Conservation (phyloP, 1,140 invertebrate species). For the Cotesia glomerata region DNA sequence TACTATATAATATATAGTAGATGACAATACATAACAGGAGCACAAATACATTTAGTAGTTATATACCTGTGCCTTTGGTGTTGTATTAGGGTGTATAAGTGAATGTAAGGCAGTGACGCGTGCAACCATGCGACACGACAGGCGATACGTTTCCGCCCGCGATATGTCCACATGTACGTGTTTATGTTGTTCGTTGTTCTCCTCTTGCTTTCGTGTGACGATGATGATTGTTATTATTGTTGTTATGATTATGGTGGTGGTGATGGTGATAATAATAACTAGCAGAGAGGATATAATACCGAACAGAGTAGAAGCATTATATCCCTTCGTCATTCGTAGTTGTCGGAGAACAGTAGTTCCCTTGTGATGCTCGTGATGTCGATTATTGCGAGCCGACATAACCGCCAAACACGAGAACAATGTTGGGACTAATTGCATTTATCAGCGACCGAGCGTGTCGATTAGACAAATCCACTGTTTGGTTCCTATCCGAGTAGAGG, state of each 20-base stretch:
- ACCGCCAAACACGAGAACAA: slow-evolving; percentile 28
- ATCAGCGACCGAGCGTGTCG: slow-evolving; percentile 27
- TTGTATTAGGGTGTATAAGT: background rate
- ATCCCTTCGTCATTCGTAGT: background rate
- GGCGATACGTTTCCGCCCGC: slow-evolving; percentile 27
- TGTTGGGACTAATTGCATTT: slow-evolving; percentile 31
- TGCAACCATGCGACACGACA: slow-evolving; percentile 17
- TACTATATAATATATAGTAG: too few species aligned
- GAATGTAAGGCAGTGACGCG: background rate
- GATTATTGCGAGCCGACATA: slow-evolving; percentile 19
- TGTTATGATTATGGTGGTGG: too few species aligned
- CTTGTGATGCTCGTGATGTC: background rate
- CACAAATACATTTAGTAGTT: too few species aligned
- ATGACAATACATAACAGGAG: too few species aligned
- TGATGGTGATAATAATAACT: background rate
- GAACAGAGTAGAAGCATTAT: background rate
- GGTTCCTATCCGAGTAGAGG: background rate
- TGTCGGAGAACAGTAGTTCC: background rate
- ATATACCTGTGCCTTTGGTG: too few species aligned
- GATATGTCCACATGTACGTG: background rate
- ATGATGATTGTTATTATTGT: too few species aligned
- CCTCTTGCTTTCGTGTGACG: background rate
- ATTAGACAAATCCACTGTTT: slow-evolving; percentile 26
- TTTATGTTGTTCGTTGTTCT: background rate
- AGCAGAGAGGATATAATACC: background rate